phyloP scores from a whole-genome alignment of 2,113 vertebrate species.

The Austrofundulus limnaeus region DNA sequence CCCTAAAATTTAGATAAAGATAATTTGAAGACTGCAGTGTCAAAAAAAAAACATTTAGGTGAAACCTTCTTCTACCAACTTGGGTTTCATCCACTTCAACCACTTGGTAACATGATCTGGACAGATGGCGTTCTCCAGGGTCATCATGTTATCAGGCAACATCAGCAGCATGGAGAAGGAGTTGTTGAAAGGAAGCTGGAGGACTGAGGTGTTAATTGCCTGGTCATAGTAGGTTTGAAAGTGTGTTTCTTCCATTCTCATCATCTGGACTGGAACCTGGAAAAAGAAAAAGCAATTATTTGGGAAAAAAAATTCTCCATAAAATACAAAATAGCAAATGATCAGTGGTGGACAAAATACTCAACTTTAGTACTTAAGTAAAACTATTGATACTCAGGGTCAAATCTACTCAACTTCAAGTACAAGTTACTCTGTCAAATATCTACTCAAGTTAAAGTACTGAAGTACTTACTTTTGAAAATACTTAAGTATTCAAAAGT shows the following conservation, averaged over 20 bases:
- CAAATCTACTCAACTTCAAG: too few relatives aligned
- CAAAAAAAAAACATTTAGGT: too few relatives aligned
- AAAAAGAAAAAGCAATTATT: neutral
- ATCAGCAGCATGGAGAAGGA: constrained; percentile 76
- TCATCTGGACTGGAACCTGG: constrained; percentile 78
- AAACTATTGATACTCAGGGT: too few relatives aligned
- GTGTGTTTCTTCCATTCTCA: constrained; percentile 19
- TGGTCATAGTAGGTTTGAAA: constrained; percentile 72
- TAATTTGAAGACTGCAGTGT: too few relatives aligned
- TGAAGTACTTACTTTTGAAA: too few relatives aligned
- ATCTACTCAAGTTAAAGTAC: too few relatives aligned
- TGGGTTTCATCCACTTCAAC: constrained; percentile 58
- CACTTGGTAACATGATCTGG: constrained; percentile 67
- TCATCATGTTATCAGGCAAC: constrained; percentile 63
- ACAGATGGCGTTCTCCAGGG: constrained; percentile 59
- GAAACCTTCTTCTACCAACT: constrained; percentile 56
- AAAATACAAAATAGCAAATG: too few relatives aligned
- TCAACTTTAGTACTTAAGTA: too few relatives aligned
- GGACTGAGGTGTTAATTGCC: constrained; percentile 73
- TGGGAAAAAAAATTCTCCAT: too few relatives aligned
- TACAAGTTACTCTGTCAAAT: too few relatives aligned
- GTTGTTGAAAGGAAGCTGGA: constrained; percentile 77
- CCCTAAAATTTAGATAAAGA: constrained; percentile 53
- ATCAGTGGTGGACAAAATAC: too few relatives aligned
- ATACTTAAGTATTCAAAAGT: too few relatives aligned